Percentiles rank a stretch among this genome's conserved stretches.
These are phyloP conservation scores for Pocillopora damicornis DNA, from an alignment of 64 coral and sea anemone species.

Conservation along the genomic window DNA sequence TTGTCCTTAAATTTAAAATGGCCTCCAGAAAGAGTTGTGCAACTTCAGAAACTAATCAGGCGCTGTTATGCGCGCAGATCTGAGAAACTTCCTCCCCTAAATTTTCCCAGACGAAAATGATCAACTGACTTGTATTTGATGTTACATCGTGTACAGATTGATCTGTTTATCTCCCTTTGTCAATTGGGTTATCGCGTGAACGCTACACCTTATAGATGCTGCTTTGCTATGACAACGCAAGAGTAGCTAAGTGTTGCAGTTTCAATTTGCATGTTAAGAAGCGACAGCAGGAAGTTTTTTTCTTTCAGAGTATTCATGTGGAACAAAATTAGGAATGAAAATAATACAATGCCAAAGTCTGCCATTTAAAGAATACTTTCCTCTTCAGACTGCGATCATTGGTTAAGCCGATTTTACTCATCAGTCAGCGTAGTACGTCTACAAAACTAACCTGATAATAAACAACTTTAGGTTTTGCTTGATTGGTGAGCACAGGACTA, in stretches of 20 bases:
- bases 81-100: not conserved
- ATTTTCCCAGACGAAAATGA: not conserved
- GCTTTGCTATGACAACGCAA: conserved; percentile 28
- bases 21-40: not conserved
- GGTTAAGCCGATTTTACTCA: no score
- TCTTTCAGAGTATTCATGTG: conserved; percentile 17
- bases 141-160: not conserved
- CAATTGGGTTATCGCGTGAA: not conserved
- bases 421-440: no score
- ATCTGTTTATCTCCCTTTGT: not conserved
- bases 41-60: not conserved
- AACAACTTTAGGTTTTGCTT: no score
- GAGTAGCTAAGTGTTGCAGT: not conserved
- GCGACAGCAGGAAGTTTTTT: not conserved
- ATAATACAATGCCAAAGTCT: not conserved
- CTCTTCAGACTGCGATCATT: no score
- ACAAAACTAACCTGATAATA: no score
- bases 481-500: no score
- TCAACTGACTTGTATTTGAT: not conserved
- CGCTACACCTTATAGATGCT: not conserved
- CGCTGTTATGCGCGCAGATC: not conserved
- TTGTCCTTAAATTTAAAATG: not conserved
- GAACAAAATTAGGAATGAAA: not conserved
- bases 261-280: conserved; percentile 24
- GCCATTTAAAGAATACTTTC: no score